These are phyloP conservation scores for Polyommatus iphigenia DNA, from an alignment of 2,888 invertebrate genomes.

Conservation along the genomic window DNA sequence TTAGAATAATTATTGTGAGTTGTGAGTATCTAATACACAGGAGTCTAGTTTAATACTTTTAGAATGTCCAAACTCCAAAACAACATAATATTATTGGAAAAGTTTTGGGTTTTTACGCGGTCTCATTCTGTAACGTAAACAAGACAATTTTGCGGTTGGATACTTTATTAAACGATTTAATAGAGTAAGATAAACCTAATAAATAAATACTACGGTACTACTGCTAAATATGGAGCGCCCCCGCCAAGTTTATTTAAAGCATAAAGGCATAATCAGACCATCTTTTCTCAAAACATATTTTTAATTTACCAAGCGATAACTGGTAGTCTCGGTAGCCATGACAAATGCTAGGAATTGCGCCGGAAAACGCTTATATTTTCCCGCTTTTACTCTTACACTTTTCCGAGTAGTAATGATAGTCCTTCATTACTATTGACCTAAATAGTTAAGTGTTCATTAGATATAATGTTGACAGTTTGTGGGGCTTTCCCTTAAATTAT, in stretches of 20 bases:
- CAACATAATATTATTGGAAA: neutral
- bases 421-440: neutral
- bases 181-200: neutral
- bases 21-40: neutral
- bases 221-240: no score
- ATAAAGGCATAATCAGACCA: neutral
- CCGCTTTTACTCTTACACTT: neutral
- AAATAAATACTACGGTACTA: no score
- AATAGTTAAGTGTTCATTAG: neutral
- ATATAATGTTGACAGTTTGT: neutral
- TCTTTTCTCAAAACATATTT: neutral
- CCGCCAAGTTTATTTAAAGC: neutral
- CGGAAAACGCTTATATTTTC: neutral
- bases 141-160: neutral
- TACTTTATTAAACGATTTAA: neutral
- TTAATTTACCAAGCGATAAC: neutral
- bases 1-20: neutral
- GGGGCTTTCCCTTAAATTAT: neutral
- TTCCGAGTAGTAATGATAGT: neutral
- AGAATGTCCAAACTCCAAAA: neutral
- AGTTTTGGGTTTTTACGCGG: conserved; percentile 7
- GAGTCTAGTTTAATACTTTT: neutral
- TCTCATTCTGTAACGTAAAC: conserved; percentile 3
- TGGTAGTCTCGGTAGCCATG: neutral
- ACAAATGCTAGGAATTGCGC: neutral